These are phyloP conservation scores for Akabosia matsudoensis DNA, from an alignment of 1,140 invertebrate genomes.

Conservation along the genomic window DNA sequence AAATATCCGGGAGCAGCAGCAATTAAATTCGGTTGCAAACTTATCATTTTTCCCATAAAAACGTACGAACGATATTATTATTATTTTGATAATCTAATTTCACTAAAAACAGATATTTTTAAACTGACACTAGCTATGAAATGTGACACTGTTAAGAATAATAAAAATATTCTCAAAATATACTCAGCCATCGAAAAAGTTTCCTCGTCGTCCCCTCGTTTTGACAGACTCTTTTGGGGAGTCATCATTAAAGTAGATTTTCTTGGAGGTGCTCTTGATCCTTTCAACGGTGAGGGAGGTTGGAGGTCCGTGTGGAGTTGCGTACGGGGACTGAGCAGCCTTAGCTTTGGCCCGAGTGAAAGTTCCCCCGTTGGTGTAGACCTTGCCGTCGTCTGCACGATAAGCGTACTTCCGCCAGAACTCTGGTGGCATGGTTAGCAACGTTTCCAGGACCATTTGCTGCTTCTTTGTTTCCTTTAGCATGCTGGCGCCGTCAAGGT, in stretches of 20 bases:
- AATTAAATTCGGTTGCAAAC: no score
- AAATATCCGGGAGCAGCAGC: no score
- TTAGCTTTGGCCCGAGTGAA: slow-evolving; percentile 10
- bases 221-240: slow-evolving; percentile 24
- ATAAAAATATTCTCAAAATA: neutral
- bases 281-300: neutral
- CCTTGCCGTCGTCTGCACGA: slow-evolving; percentile 34
- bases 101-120: no score
- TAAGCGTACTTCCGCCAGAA: slow-evolving; percentile 66
- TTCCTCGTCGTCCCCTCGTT: neutral
- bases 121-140: no score
- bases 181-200: slow-evolving; percentile 12
- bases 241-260: slow-evolving; percentile 40
- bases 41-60: no score
- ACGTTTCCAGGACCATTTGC: slow-evolving; percentile 61
- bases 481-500: slow-evolving; percentile 63
- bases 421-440: slow-evolving; percentile 63
- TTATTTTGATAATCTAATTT: no score
- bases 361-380: slow-evolving; percentile 14
- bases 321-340: neutral
- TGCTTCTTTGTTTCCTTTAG: slow-evolving; percentile 63
- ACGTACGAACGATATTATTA: no score
- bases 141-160: no score
- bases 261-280: slow-evolving; percentile 11
- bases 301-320: neutral